phyloP scores from a whole-genome alignment of 2,797 vertebrate species.

The Gymnoscopelus braueri region DNA sequence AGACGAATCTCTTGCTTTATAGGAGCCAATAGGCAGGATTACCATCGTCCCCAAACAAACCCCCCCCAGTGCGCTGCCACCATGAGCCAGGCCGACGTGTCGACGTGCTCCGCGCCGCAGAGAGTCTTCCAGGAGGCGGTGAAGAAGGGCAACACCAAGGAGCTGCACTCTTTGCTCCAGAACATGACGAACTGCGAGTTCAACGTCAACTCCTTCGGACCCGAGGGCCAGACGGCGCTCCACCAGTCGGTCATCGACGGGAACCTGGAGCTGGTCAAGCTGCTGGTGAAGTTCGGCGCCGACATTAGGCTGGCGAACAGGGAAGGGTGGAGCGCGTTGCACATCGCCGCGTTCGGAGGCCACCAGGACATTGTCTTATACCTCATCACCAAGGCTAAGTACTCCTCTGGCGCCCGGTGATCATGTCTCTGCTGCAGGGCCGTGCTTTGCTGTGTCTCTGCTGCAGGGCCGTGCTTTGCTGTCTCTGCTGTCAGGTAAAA shows the following conservation, averaged over 20 bases:
- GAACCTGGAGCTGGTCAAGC: slow-evolving; percentile 97
- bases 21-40: slow-evolving; percentile 69
- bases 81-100: slow-evolving; percentile 96
- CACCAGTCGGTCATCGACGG: slow-evolving; percentile 98
- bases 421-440: slow-evolving; percentile 68
- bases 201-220: slow-evolving; percentile 98
- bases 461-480: no score
- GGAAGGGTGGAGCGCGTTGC: slow-evolving; percentile 98
- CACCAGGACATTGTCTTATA: slow-evolving; percentile 99
- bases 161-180: slow-evolving; percentile 95
- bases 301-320: slow-evolving; percentile 97
- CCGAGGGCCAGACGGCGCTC: slow-evolving; percentile 96
- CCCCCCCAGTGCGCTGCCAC: slow-evolving; percentile 63
- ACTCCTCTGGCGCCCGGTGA: slow-evolving; percentile 92
- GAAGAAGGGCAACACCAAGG: slow-evolving; percentile 95
- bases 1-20: slow-evolving; percentile 39
- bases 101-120: slow-evolving; percentile 90
- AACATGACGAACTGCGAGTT: slow-evolving; percentile 98
- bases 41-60: slow-evolving; percentile 34
- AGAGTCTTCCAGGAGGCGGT: slow-evolving; percentile 98
- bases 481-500: slow-evolving; percentile 77
- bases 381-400: slow-evolving; percentile 99
- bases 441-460: no score
- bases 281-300: slow-evolving; percentile 97
- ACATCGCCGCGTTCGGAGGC: slow-evolving; percentile 97